phyloP scores from a whole-genome alignment of 2,888 invertebrate species.

The Harpalus rufipes region DNA sequence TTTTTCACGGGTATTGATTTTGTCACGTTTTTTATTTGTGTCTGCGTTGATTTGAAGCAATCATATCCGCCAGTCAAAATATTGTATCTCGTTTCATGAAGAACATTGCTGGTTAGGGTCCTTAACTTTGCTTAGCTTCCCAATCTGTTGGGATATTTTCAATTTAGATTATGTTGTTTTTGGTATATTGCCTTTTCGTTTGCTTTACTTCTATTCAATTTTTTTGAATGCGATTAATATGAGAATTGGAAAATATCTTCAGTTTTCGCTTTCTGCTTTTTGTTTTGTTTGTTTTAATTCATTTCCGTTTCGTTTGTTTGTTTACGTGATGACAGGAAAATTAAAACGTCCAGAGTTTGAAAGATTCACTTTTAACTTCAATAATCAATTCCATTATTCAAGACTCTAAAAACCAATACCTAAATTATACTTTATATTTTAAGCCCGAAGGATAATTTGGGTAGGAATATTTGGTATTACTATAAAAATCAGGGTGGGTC shows the following conservation, averaged over 20 bases:
- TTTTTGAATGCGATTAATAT: not conserved
- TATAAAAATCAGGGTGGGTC: too few relatives aligned
- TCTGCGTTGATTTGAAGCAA: conserved; percentile 56
- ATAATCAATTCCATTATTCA: not conserved
- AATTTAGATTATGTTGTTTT: conserved; percentile 29
- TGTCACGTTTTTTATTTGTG: conserved; percentile 66
- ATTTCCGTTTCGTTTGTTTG: conserved; percentile 33
- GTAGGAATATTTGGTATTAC: too few relatives aligned
- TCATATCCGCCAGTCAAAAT: conserved; percentile 36
- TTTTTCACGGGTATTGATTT: conserved; percentile 64
- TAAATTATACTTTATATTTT: not conserved
- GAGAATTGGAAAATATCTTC: conserved; percentile 29
- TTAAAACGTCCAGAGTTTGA: not conserved
- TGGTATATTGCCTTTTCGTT: conserved; percentile 11
- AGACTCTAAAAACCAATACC: not conserved
- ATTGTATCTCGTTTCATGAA: conserved; percentile 33
- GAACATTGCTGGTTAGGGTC: conserved; percentile 13
- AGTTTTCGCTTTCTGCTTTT: conserved; percentile 31
- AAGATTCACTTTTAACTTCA: conserved; percentile 2
- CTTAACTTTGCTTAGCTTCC: conserved; percentile 7
- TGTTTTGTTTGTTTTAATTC: conserved; percentile 25
- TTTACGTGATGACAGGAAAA: not conserved
- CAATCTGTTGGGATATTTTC: conserved; percentile 5
- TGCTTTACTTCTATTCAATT: not conserved
- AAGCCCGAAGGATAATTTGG: too few relatives aligned